A percentile compares a stretch with the other conserved stretches of the same genome.
These are phyloP conservation scores for Mastomys natalensis DNA, from an alignment of 2,113 vertebrate genomes.

Conservation along the genomic window DNA sequence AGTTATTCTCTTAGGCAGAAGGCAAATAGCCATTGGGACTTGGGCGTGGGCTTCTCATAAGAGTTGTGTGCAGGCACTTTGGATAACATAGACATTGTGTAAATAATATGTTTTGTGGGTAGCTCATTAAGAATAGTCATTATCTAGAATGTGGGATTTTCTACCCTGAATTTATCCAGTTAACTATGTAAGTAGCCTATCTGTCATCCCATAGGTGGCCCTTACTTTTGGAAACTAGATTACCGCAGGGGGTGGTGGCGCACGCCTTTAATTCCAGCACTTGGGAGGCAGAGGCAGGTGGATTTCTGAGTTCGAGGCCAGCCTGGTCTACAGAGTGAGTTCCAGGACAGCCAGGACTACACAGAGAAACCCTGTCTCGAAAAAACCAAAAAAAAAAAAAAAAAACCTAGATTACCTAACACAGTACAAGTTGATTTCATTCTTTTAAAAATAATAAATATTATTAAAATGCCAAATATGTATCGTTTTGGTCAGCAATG, in stretches of 20 bases:
- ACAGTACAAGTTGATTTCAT: slow-evolving; percentile 24
- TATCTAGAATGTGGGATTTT: slow-evolving; percentile 13
- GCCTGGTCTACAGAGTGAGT: too few species aligned
- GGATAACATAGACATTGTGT: neutral
- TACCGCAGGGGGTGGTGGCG: too few species aligned
- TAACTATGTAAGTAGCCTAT: neutral
- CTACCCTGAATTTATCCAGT: neutral
- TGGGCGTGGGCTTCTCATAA: neutral
- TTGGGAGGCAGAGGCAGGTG: too few species aligned
- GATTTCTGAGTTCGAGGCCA: too few species aligned
- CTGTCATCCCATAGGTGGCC: neutral
- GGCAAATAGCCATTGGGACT: neutral
- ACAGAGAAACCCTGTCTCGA: too few species aligned
- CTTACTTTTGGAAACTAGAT: slow-evolving; percentile 41
- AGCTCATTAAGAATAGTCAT: neutral
- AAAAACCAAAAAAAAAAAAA: too few species aligned
- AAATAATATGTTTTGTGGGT: slow-evolving; percentile 8
- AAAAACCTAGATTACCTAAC: neutral
- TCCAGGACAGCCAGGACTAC: too few species aligned
- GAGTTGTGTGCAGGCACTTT: slow-evolving; percentile 10
- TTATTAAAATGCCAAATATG: slow-evolving; percentile 39
- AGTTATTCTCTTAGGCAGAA: slow-evolving; percentile 39
- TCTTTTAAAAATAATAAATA: slow-evolving; percentile 45
- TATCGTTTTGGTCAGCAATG: slow-evolving; percentile 5
- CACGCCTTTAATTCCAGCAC: too few species aligned